A percentile compares a stretch with the other conserved stretches of the same genome.
Conservation (phyloP, 2,888 invertebrate species). For the Saturnia japonica region DNA sequence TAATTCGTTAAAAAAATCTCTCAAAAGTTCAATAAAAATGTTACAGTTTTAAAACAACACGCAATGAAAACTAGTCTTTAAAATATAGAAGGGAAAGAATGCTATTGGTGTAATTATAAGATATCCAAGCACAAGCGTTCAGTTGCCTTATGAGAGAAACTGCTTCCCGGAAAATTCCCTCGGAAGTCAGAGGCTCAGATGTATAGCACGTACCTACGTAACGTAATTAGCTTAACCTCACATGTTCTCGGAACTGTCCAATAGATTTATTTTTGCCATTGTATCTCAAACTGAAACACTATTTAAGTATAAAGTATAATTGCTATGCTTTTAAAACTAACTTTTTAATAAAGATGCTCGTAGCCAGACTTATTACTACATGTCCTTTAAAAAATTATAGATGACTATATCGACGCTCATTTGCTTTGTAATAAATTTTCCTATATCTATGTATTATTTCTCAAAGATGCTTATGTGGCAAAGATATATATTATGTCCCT, state of each 20-base stretch:
- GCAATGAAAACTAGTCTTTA: constrained; percentile 8
- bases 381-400: too few relatives aligned
- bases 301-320: not conserved
- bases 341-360: too few relatives aligned
- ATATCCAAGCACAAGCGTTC: constrained; percentile 15
- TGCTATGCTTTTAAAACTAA: not conserved
- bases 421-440: too few relatives aligned
- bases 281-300: constrained; percentile 10
- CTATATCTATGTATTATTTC: too few relatives aligned
- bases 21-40: not conserved
- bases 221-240: constrained; percentile 51
- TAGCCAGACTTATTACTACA: too few relatives aligned
- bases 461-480: too few relatives aligned
- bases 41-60: not conserved
- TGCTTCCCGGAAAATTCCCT: constrained; percentile 49
- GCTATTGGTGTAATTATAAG: not conserved
- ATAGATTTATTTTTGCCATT: constrained; percentile 42
- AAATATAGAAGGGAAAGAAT: not conserved
- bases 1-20: not conserved
- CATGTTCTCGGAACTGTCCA: constrained; percentile 49
- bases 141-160: constrained; percentile 30
- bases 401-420: too few relatives aligned
- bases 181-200: too few relatives aligned
- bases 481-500: too few relatives aligned
- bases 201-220: constrained; percentile 61